phyloP scores from a whole-genome alignment of 2,113 vertebrate genomes.

The Cephalopterus ornatus region DNA sequence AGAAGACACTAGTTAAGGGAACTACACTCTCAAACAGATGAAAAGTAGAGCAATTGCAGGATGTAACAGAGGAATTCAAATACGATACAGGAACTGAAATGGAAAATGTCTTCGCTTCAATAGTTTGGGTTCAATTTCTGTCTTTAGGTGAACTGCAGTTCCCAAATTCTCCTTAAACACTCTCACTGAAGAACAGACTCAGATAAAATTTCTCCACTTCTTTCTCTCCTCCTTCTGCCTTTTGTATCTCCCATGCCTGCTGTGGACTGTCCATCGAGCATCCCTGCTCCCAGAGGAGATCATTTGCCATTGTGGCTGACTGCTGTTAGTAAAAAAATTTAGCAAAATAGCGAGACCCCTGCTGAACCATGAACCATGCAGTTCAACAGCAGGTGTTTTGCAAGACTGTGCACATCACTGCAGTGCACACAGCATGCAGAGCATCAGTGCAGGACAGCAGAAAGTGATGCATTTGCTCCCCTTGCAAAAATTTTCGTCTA shows the following conservation, averaged over 20 bases:
- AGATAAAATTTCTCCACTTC: not conserved
- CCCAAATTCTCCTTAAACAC: not conserved
- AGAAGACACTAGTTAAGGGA: not conserved
- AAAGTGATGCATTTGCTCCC: accelerated
- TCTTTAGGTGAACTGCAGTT: not conserved
- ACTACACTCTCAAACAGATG: not conserved
- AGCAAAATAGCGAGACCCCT: not conserved
- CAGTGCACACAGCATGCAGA: not conserved
- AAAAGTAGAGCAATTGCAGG: not conserved
- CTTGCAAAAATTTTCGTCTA: not conserved
- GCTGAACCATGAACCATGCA: not conserved
- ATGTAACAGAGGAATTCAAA: not conserved
- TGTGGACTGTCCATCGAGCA: accelerated
- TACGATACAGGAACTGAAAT: not conserved
- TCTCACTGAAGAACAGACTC: not conserved
- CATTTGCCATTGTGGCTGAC: not conserved
- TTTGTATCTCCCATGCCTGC: not conserved
- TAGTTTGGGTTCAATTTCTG: not conserved
- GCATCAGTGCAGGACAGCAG: accelerated
- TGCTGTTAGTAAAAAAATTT: not conserved
- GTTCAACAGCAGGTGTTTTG: not conserved
- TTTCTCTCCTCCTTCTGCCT: not conserved
- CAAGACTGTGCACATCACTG: not conserved
- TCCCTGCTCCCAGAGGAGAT: not conserved
- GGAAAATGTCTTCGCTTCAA: not conserved